Evolutionary conservation across 2,797 vertebrate species (phyloP).

Genomic region (Notamacropus eugenii): DNA sequence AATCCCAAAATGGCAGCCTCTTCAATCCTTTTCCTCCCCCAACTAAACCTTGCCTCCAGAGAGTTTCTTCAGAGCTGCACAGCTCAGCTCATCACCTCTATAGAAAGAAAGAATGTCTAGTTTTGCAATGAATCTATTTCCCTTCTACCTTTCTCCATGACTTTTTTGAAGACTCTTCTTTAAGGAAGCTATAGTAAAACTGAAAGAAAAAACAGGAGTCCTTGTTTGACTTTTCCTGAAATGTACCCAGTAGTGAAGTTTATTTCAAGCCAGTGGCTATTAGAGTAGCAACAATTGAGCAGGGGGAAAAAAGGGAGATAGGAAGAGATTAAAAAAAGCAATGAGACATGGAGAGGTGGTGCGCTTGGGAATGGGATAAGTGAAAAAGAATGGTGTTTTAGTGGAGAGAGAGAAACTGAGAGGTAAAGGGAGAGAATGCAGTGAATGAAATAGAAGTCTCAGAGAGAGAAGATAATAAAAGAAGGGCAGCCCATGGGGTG

Average conservation of each 20-base stretch:
- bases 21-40: not conserved
- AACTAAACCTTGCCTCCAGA: conserved; percentile 4
- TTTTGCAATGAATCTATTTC: conserved; percentile 26
- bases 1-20: conserved; percentile 1
- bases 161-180: conserved; percentile 19
- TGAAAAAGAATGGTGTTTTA: not conserved
- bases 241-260: conserved; percentile 27
- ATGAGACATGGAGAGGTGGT: conserved; percentile 30
- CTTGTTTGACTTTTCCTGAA: conserved; percentile 34
- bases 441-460: not conserved
- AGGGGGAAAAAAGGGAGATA: conserved; percentile 2
- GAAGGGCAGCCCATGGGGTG: not conserved
- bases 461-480: not conserved
- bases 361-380: not conserved
- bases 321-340: not conserved
- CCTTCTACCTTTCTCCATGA: conserved; percentile 19
- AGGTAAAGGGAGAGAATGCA: conserved; percentile 9
- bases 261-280: conserved; percentile 35
- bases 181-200: conserved; percentile 44
- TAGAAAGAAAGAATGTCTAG: not conserved
- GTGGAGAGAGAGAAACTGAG: conserved; percentile 11
- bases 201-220: conserved; percentile 33
- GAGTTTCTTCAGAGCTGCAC: not conserved
- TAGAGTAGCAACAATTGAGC: conserved; percentile 25
- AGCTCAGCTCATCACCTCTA: not conserved